phyloP scores from a whole-genome alignment of 2,113 vertebrate species.

The Macquaria australasica region DNA sequence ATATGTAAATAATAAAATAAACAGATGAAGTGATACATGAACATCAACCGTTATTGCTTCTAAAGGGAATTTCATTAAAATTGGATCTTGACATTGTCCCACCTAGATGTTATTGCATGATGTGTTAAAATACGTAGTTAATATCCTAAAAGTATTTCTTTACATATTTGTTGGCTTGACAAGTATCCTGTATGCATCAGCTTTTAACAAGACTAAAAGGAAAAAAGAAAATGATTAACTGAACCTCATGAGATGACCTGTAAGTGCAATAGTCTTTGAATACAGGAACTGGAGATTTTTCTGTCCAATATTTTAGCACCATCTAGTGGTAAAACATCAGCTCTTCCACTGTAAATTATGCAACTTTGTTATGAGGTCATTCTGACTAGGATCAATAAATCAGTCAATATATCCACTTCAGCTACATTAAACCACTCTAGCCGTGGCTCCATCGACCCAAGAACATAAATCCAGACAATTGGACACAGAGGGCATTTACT shows the following conservation, averaged over 20 bases:
- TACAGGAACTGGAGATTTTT: not conserved
- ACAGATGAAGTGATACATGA: slow-evolving; percentile 63
- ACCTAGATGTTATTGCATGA: not conserved
- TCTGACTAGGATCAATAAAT: slow-evolving; percentile 68
- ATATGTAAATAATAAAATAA: slow-evolving; percentile 79
- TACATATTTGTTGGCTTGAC: not conserved
- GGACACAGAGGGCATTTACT: slow-evolving; percentile 51
- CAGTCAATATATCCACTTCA: slow-evolving; percentile 74
- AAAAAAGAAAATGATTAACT: not conserved
- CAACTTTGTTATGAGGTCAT: slow-evolving; percentile 65
- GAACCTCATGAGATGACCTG: not conserved
- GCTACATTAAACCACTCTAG: slow-evolving; percentile 67
- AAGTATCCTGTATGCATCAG: not conserved
- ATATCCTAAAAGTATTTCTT: not conserved
- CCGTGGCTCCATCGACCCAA: slow-evolving; percentile 57
- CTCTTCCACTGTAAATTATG: not conserved
- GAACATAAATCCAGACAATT: slow-evolving; percentile 66
- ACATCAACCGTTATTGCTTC: not conserved
- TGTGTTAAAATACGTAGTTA: not conserved
- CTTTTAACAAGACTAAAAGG: not conserved
- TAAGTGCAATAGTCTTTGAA: not conserved
- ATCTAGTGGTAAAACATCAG: slow-evolving; percentile 69
- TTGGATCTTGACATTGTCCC: not conserved
- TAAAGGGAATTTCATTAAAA: not conserved
- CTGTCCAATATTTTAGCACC: slow-evolving; percentile 55